Percentiles rank a stretch among this genome's conserved stretches.
Evolutionary conservation across 2,113 vertebrate genomes (phyloP).

Genomic region (Eolophus roseicapilla): DNA sequence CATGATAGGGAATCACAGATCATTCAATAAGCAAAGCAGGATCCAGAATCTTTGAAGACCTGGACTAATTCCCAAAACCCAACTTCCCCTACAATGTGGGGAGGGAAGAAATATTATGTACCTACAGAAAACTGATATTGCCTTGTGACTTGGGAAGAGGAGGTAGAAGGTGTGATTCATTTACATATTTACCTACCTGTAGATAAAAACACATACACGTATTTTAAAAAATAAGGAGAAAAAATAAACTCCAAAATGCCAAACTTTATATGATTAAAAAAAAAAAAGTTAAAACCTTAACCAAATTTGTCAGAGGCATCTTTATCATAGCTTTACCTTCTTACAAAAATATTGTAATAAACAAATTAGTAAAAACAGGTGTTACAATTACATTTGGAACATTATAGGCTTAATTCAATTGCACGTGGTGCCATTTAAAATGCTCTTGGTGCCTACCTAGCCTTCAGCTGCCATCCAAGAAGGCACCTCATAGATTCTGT

Average conservation of each 20-base stretch:
- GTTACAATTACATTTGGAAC: neutral
- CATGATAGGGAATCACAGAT: neutral
- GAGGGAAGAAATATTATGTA: neutral
- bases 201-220: neutral
- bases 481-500: neutral
- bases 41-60: neutral
- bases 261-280: neutral
- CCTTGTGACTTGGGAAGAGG: neutral
- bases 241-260: rapidly evolving
- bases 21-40: neutral
- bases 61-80: neutral
- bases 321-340: neutral
- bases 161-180: neutral
- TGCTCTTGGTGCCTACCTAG: neutral
- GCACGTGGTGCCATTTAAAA: neutral
- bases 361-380: neutral
- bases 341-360: neutral
- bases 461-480: neutral
- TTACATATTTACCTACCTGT: neutral
- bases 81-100: neutral
- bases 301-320: neutral
- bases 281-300: neutral
- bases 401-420: neutral
- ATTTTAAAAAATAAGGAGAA: neutral
- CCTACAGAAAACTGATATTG: neutral